Base-by-base conservation (phyloP, 1,140 invertebrate species). In the Cyclargus thomasi region DNA sequence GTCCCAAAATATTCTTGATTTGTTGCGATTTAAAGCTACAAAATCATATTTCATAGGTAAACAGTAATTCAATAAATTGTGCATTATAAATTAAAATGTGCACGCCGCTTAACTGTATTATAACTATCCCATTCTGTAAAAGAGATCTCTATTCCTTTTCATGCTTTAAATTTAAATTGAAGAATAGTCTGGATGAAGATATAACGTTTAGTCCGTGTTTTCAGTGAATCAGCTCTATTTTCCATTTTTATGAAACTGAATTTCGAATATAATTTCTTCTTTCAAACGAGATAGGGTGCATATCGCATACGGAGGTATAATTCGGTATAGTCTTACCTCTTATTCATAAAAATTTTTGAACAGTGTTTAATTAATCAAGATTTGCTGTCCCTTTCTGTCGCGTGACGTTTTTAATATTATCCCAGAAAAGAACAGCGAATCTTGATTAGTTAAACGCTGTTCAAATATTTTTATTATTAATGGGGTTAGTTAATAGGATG, bases 131-230 rank as follows among this genome's bases (percentile, higher is more conserved):
- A 59, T 59, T 20, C 18, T 20, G 17, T 21, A 21, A 59, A 17
- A 59, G 55, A 59, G 55, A 20, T 59, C 55, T 59, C 55, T 18
- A 59, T 59, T 59, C 55, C 55, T 59, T 22, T 59, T 21, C 55
- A 59, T 59, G 55, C 18, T 59, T 59, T 21, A 59, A 59, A 59
- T 59, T 20, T 20, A 59, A 59, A 59, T 59, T 59, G 10, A 59
- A 59, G 55, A 59, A 59, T 59, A 20, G 55, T 59, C 55, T 17
- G 55, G 55, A 59, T 55, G 18, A 17, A 55, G 53, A 55, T 21
- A 59, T 59, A 59, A 22, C 18, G 55, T 20, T 59, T 59, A 59
- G 18, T 0, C 20, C 10, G 20, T 59, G 55, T 20, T 20, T 59
- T 59, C 10, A 59, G 18, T 20, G 17, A 20, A 59, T 21, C 17